phyloP scores from a whole-genome alignment of 2,113 vertebrate genomes.

The Panurus biarmicus region DNA sequence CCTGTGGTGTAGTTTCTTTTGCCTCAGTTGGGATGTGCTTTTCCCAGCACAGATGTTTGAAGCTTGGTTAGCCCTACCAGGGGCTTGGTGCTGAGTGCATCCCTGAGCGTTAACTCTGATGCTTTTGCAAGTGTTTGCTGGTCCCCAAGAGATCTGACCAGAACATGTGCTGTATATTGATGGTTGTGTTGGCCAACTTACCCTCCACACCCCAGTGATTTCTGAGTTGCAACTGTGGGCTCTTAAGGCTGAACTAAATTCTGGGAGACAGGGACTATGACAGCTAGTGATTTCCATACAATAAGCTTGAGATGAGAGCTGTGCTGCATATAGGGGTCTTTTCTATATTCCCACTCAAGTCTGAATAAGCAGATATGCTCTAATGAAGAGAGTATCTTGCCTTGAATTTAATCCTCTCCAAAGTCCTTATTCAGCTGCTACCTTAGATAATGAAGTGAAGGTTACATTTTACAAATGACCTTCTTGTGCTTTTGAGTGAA shows the following conservation, averaged over 20 bases:
- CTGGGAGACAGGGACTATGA: neutral
- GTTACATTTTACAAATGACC: constrained; percentile 30
- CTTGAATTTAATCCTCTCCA: constrained; percentile 24
- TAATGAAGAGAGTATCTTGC: constrained; percentile 25
- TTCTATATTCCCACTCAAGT: neutral
- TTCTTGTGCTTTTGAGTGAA: constrained; percentile 8
- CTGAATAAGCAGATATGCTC: neutral
- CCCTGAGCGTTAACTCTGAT: neutral
- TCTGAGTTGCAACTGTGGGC: neutral
- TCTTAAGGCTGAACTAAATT: neutral
- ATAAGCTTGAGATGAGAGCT: neutral
- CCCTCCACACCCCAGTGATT: neutral
- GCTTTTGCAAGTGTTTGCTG: neutral
- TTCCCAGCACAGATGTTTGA: neutral
- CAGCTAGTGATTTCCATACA: neutral
- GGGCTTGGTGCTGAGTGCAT: neutral
- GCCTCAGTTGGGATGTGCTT: neutral
- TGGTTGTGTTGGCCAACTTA: neutral
- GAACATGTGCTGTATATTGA: neutral
- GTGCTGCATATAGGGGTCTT: neutral
- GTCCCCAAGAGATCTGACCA: neutral
- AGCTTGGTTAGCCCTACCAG: neutral
- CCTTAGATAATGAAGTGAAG: constrained; percentile 42
- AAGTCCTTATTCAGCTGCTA: constrained; percentile 34
- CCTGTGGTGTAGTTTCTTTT: neutral